Evolutionary conservation across 2,888 invertebrate genomes (phyloP), one percentile per base, ranked within the genome.

Genomic region (Sminthurinus aureus): DNA sequence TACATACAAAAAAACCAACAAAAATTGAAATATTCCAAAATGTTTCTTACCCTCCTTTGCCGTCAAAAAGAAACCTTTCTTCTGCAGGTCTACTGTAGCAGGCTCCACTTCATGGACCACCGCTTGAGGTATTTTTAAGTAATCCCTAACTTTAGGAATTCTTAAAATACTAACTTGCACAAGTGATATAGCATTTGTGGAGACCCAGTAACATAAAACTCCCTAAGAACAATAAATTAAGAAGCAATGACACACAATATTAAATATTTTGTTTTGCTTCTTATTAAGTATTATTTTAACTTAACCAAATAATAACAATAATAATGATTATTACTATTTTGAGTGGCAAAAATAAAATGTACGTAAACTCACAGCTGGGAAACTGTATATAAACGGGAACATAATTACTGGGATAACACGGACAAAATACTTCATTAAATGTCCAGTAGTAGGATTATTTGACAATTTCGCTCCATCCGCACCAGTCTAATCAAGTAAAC

Each of bases 191-290:
- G 95, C 93, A 90, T 98, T 98, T 88, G 94, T 95, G 50, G 96
- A 94, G 20, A 94, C 93, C 98, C 98, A 98, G 90, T 98, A 98
- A 58, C 95, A 94, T 73, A 97, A 92, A 89, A 98, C 94, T 0
- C 95, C 97, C 93, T 92, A 85, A 6, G 86, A 89, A 87, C 52
- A 52, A 52, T 11, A 38, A 67, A 77, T 75, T 24, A 76, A 24
- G 20, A 50, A n/a, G 15, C 24, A 9, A 38, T 13, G 15, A 74
- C 12, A 20, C 20, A 52, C 22, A 15, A 15, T 77, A 13, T 18
- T 20, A 77, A 24, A 13, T 58, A 20, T 9, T 52, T 22, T 11
- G 9, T n/a, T n/a, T n/a, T n/a, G n/a, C n/a, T n/a, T n/a, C n/a
- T n/a, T n/a, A n/a, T n/a, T n/a, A n/a, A n/a, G n/a, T n/a, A n/a